Evolutionary conservation across 2,888 invertebrate genomes (phyloP).

Genomic region (Nymphalis urticae): DNA sequence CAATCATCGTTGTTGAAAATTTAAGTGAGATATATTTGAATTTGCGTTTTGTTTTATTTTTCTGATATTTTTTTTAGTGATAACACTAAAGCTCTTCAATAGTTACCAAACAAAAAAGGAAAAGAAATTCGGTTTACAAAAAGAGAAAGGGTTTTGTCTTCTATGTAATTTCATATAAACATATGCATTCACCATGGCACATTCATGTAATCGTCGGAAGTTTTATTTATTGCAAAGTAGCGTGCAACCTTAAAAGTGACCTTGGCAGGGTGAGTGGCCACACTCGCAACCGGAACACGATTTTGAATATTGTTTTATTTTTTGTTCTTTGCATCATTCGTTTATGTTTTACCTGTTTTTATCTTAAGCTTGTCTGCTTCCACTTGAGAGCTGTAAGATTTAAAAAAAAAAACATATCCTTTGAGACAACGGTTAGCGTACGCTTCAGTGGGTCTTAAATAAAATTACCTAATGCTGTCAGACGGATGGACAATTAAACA

Average conservation of each 20-base stretch:
- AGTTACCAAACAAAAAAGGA: too few relatives aligned
- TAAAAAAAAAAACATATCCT: not conserved
- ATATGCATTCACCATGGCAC: not conserved
- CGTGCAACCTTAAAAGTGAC: slow-evolving; percentile 42
- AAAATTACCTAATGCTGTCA: not conserved
- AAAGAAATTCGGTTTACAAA: too few relatives aligned
- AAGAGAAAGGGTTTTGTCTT: too few relatives aligned
- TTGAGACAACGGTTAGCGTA: not conserved
- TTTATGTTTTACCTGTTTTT: slow-evolving; percentile 4
- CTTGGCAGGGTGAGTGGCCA: slow-evolving; percentile 59
- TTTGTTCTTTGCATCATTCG: slow-evolving; percentile 7
- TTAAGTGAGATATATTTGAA: too few relatives aligned
- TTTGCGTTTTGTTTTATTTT: too few relatives aligned
- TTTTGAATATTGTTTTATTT: slow-evolving; percentile 16
- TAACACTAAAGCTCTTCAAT: too few relatives aligned
- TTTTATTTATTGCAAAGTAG: slow-evolving; percentile 24
- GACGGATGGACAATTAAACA: not conserved
- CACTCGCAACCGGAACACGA: slow-evolving; percentile 36
- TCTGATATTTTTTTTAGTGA: too few relatives aligned
- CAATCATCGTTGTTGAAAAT: too few relatives aligned
- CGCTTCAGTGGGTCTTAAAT: not conserved
- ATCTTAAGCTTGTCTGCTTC: slow-evolving; percentile 5
- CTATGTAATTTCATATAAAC: too few relatives aligned
- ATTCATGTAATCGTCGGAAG: slow-evolving; percentile 9
- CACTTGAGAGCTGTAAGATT: not conserved